These are phyloP conservation scores for Corythaixoides concolor DNA, from an alignment of 2,113 vertebrate genomes.

Conservation along the genomic window DNA sequence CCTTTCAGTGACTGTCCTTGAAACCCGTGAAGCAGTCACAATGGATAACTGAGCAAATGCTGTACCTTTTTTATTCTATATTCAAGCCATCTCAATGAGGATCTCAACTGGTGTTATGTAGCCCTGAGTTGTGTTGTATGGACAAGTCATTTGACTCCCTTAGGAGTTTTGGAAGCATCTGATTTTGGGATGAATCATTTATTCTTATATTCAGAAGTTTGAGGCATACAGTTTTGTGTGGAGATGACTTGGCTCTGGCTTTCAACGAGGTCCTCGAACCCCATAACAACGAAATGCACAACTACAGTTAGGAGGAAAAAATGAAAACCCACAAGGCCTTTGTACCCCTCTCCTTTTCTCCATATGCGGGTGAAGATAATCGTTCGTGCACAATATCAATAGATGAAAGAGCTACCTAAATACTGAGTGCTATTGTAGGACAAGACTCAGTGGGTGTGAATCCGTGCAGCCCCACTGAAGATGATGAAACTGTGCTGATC, in stretches of 20 bases:
- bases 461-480: not conserved
- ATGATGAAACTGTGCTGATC: not conserved
- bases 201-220: not conserved
- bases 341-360: not conserved
- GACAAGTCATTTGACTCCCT: not conserved
- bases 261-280: not conserved
- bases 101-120: not conserved
- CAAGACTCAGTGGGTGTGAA: not conserved
- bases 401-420: not conserved
- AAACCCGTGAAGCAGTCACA: not conserved
- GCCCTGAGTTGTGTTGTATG: not conserved
- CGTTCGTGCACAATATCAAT: not conserved
- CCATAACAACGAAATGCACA: not conserved
- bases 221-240: not conserved
- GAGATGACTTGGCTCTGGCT: not conserved
- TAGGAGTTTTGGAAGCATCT: not conserved
- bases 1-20: not conserved
- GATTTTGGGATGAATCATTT: not conserved
- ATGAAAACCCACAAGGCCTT: not conserved
- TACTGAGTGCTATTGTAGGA: not conserved
- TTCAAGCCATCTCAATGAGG: not conserved
- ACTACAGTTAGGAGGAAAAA: not conserved
- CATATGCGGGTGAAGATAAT: not conserved
- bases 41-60: not conserved
- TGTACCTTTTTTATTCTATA: not conserved